Evolutionary conservation across 2,113 vertebrate genomes (phyloP), one percentile per base, ranked within the genome.

Genomic region (Odocoileus hemionus): DNA sequence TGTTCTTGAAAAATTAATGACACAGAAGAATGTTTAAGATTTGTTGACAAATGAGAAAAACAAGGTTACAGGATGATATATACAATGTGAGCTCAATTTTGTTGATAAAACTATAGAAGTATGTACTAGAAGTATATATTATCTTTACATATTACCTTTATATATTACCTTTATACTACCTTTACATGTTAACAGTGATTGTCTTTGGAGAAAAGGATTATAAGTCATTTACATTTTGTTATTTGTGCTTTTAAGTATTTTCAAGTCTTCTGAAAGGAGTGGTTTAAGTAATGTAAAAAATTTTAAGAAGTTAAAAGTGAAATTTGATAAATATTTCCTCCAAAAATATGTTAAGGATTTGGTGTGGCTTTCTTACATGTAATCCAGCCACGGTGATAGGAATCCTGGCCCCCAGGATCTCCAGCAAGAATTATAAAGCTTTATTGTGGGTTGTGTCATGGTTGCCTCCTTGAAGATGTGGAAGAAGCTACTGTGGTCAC

Each of bases 41-140:
- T 79, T 89, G 39, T 30, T 94, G 28, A 17, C n/a, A 67, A 89
- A 82, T 74, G 16, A 92, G 55, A 89, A 92, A 36, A 86, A 61
- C 7, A 52, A 83, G 33, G 1, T 78, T 64, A 52, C 4, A 55
- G 33, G 11, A 58, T 25, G 47, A 64, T 64, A 83, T 21, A 14
- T 36, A 30, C 8, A 79, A 19, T 33, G 17, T 70, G 85, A 89
- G 28, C 13, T 45, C 60, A 61, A 52, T 45, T 80, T 89, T 89
- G 6, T n/a, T 92, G 60, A 61, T 55, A 70, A 79, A 60, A 28
- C 33, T 39, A 50, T 43, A 45, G 1, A 7, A 70, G 61, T 21
- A 1, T 84, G 6, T 33, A 39, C 28, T 16, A 33, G 45, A 74
- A 11, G 11, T 45, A 28, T 84, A 30, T 76, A 86, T 89, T 50